Evolutionary conservation across 2,113 vertebrate species (phyloP), one percentile per base, ranked within the genome.

Genomic region (Fregetta grallaria): DNA sequence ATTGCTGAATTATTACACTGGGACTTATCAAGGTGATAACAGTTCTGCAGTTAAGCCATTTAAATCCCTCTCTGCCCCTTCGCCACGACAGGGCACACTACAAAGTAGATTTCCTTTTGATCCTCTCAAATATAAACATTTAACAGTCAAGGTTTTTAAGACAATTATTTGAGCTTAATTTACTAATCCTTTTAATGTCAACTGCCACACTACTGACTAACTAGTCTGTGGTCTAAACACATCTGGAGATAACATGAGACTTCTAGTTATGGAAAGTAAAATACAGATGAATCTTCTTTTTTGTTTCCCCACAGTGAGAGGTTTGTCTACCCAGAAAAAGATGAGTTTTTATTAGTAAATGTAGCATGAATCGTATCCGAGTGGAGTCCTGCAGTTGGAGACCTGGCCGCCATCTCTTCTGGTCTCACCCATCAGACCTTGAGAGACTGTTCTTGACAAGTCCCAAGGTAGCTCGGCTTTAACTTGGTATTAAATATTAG

Each of bases 11-110:
- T 96, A 40, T 92, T 93, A 36, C 47, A 82, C 66, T 86, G 82
- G 44, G 90, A 85, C 90, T 81, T 96, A 95, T 92, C 95, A 96
- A 95, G 86, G 92, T 97, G 96, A 94, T 96, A 96, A 92, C 83
- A 73, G 70, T 95, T 95, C 63, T 59, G 89, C 5, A 71, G 95
- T 94, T 95, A 95, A 95, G 92, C 91, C 87, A 95, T 97, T 94
- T 95, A 96, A 97, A 97, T 97, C 97, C 96, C 94, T 95, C 71
- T 92, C 94, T 97, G 92, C 93, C 96, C 95, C 92, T 97, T 97
- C 80, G 74, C 4, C 30, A 95, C 93, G 91, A 90, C 77, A 82
- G 89, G 73, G 77, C 91, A 42, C 86, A 76, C 91, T 95, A 92
- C 94, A 97, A 97, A 97, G 96, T 92, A 95, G 94, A 85, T 94